Percentiles rank a stretch among this genome's conserved stretches.
Evolutionary conservation across 2,113 vertebrate genomes (phyloP).

Genomic region (Carettochelys insculpta): DNA sequence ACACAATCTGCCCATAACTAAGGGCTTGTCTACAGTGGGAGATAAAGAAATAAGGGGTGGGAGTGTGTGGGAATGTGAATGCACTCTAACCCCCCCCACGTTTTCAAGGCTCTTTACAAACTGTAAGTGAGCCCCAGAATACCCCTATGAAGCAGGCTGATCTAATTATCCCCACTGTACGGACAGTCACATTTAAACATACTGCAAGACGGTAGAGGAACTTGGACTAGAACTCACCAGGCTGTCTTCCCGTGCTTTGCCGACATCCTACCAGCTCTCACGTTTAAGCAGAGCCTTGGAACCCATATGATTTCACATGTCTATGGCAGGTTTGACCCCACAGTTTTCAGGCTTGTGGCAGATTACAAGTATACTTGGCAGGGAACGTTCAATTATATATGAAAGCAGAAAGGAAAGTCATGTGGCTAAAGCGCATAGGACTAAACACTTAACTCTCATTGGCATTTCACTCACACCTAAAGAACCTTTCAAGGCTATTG

Average conservation of each 20-base stretch:
- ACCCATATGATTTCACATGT: conserved; percentile 16
- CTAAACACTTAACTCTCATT: conserved; percentile 31
- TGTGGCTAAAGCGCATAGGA: background rate
- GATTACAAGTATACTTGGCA: background rate
- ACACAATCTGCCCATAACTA: background rate
- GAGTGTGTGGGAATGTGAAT: background rate
- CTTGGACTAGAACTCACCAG: background rate
- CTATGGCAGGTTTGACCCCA: background rate
- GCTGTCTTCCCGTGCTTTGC: conserved; percentile 28
- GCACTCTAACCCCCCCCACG: background rate
- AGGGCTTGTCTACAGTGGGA: background rate
- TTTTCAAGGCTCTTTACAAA: background rate
- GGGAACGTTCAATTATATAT: conserved; percentile 12
- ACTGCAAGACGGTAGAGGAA: conserved; percentile 50
- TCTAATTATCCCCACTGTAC: conserved; percentile 42
- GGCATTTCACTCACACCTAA: conserved; percentile 63
- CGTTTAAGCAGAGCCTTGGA: conserved; percentile 11
- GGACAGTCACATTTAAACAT: conserved; percentile 32
- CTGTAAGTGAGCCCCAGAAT: conserved; percentile 27
- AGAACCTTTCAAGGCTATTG: conserved; percentile 64
- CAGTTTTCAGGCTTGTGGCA: background rate
- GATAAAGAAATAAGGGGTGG: too few species aligned
- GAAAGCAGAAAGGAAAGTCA: background rate
- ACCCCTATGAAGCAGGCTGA: conserved; percentile 28
- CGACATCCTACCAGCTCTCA: background rate